Evolutionary conservation across 2,888 invertebrate genomes (phyloP), one percentile per base, ranked within the genome.

Genomic region (Harmothoe impar): DNA sequence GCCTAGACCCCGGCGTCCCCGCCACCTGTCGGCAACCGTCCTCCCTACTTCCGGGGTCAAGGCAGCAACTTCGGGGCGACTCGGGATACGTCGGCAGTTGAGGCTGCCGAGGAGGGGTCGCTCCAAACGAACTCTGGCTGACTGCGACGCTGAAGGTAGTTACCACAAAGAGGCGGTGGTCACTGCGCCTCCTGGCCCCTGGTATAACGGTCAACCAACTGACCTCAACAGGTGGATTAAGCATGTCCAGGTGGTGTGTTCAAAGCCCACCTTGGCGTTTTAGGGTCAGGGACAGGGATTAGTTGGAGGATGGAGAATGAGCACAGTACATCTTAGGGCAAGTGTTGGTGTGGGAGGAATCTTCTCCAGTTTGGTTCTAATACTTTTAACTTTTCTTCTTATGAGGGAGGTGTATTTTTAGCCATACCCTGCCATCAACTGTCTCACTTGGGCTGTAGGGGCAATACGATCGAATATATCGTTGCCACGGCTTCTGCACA

Each of bases 11-110:
- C 31, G 29, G 15, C 31, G 29, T 72, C 20, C 72, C 29, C 25
- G 72, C 29, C 72, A 7, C 72, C 72, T 72, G 72, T 23, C 25
- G 72, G 29, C 23, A 20, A 62, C 62, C 20, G 20, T 62, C 62
- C 62, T 62, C 62, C 15, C 62, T 62, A 62, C 62, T 62, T 62
- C 62, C 62, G 7, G 62, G 20, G 62, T 20, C 23, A n/a, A n/a
- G 23, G n/a, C n/a, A 3, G 20, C n/a, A 62, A 62, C 62, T 62
- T 62, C 62, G 23, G 62, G 20, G 62, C 23, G 62, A 62, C 62
- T 20, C 62, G 62, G 62, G 62, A n/a, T 3, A 62, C 62, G 62
- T 62, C 62, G 62, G 20, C 62, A 62, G 62, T 62, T 62, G 62
- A 62, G 3, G 3, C 43, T 3, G 43, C 43, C 3, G 10, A 43